These are phyloP conservation scores for Zosterops hypoxanthus DNA, from an alignment of 2,113 vertebrate genomes.

Conservation along the genomic window DNA sequence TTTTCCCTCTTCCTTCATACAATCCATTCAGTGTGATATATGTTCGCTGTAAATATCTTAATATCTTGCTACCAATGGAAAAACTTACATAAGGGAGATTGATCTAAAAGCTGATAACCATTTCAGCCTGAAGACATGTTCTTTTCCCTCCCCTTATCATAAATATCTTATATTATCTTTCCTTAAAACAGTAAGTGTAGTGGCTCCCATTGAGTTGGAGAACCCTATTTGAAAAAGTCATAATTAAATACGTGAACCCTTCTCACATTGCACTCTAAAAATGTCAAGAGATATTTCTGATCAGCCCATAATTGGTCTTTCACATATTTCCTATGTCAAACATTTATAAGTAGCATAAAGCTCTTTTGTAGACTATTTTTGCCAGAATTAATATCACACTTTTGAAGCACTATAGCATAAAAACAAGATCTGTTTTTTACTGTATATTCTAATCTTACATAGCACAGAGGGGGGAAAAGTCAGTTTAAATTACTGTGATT, in stretches of 20 bases:
- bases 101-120: slow-evolving; percentile 2
- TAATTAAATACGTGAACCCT: slow-evolving; percentile 22
- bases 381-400: background rate
- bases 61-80: background rate
- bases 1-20: background rate
- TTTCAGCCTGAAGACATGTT: background rate
- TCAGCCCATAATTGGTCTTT: slow-evolving; percentile 13
- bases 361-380: background rate
- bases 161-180: background rate
- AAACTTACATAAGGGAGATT: background rate
- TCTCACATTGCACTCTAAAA: slow-evolving; percentile 5
- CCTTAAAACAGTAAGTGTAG: background rate
- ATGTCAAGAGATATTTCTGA: slow-evolving; percentile 45
- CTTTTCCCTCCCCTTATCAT: background rate
- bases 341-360: background rate
- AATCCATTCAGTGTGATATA: background rate
- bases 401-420: background rate
- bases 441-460: background rate
- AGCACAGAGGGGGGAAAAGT: background rate
- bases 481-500: background rate
- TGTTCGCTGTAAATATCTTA: slow-evolving; percentile 30
- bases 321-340: slow-evolving; percentile 16
- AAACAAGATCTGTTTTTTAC: background rate
- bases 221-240: background rate
- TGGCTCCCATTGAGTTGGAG: background rate